Conservation (phyloP, 2,113 vertebrate genomes). For the Otis tarda region DNA sequence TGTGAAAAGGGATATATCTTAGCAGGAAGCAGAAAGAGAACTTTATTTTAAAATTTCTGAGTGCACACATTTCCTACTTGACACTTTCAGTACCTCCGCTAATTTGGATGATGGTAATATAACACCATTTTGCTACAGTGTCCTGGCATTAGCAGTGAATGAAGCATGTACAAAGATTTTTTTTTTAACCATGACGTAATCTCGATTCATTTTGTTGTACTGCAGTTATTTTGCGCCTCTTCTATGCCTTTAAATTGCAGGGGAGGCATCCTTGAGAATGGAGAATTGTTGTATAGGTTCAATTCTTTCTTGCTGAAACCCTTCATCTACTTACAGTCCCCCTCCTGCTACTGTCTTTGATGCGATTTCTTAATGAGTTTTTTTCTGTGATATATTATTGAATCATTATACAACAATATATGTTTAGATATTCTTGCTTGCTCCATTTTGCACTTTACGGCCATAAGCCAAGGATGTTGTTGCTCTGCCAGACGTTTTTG, state of each 20-base stretch:
- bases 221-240: background rate
- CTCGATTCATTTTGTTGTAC: background rate
- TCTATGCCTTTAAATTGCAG: background rate
- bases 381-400: background rate
- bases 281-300: background rate
- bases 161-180: background rate
- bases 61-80: background rate
- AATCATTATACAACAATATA: background rate
- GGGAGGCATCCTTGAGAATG: background rate
- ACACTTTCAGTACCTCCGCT: background rate
- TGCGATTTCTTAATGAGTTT: background rate
- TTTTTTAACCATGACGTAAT: background rate
- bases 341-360: background rate
- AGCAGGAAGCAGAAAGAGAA: background rate
- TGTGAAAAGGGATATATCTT: background rate
- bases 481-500: background rate
- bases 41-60: background rate
- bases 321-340: background rate
- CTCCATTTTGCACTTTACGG: background rate
- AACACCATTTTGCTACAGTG: background rate
- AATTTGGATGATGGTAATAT: background rate
- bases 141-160: background rate
- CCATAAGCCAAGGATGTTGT: background rate
- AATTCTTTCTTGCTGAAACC: background rate
- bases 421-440: background rate